Base-by-base conservation (phyloP, 2,888 invertebrate genomes). In the Platycheirus albimanus region DNA sequence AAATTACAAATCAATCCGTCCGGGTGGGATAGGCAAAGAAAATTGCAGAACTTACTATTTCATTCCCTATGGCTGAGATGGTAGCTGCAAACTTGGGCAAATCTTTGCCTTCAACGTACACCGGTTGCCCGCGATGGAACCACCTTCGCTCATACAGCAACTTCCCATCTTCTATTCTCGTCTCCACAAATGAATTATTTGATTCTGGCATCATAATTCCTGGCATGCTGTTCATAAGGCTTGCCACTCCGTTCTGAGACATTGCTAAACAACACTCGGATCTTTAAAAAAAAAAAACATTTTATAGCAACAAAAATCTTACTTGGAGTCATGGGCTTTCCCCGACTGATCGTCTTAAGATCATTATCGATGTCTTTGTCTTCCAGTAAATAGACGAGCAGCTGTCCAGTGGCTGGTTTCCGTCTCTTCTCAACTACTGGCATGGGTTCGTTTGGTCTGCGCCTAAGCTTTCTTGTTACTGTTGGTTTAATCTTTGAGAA, bases 111-210 rank as follows among this genome's bases (percentile, higher is more conserved):
- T 97, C 97, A 2, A 98, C 95, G 90, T 95, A 97, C 36, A 98
- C 96, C 84, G 96, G 95, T 91, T 98, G 98, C 0, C 98, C 98
- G 83, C 98, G 93, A 88, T 98, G 98, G 91, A 96, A 98, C 98
- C 98, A 98, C 88, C 97, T 93, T 85, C 97, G 94, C 91, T 98
- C 98, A 91, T 97, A 98, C 88, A 97, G 92, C 78, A 99, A 92
- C 91, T 98, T 97, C 64, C 98, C 98, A 91, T 98, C 98, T 91
- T 98, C 98, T 86, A 98, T 97, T 84, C 96, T 94, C 3, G 97
- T 96, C 87, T 98, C 98, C 51, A 94, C 93, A 85, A 93, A 90
- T 58, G 93, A 90, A 33, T 91, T 89, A 24, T 91, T 90, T 30
- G 90, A 87, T 36, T 92, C 88, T 2, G 90, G 81, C 28, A 91